Conservation (phyloP, 2,113 vertebrate genomes). For the Mus spicilegus region DNA sequence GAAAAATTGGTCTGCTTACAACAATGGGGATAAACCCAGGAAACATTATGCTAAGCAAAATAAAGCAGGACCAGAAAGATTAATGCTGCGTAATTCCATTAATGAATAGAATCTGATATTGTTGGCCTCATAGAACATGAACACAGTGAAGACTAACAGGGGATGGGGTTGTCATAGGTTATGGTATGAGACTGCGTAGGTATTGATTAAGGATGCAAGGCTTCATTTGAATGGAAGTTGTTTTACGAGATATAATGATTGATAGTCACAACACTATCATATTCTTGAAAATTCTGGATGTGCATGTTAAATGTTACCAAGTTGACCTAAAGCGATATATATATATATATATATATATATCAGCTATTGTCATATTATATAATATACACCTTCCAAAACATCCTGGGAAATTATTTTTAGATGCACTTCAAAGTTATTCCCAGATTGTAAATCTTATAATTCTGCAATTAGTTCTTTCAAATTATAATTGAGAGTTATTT, state of each 20-base stretch:
- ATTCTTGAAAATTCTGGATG: not conserved
- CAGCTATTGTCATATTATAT: not conserved
- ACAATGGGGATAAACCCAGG: not conserved
- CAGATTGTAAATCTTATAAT: not conserved
- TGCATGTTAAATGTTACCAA: not conserved
- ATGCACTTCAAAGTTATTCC: not conserved
- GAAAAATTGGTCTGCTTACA: not conserved
- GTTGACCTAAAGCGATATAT: not conserved
- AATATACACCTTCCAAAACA: not conserved
- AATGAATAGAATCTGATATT: not conserved
- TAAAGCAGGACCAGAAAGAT: not conserved
- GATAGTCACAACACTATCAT: not conserved
- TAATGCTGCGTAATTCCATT: not conserved
- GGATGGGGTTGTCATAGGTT: not conserved
- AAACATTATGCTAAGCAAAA: not conserved
- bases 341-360: not conserved
- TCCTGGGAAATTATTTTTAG: not conserved
- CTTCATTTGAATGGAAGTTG: not conserved
- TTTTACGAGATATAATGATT: not conserved
- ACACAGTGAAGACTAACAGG: too few relatives aligned
- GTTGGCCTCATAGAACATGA: not conserved
- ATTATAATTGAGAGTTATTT: not conserved
- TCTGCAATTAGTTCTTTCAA: slow-evolving; percentile 8
- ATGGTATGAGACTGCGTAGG: not conserved
- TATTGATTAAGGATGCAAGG: not conserved